Evolutionary conservation across 2,797 vertebrate genomes (phyloP), one percentile per base, ranked within the genome.

Genomic region (Selene dorsalis): DNA sequence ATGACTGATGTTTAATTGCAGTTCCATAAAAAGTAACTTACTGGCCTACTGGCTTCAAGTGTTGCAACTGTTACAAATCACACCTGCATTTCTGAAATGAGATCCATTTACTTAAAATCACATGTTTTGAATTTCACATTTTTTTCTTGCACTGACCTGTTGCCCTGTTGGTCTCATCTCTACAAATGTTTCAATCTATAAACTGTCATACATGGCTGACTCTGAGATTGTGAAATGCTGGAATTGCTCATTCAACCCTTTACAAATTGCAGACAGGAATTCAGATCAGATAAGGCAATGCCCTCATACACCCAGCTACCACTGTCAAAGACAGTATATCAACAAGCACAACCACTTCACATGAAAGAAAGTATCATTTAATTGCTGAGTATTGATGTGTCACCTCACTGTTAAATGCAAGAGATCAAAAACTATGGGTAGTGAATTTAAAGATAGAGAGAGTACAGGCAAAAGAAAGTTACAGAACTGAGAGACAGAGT

Each of bases 221-320:
- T 69, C 50, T 39, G 17, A 57, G 24, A 79, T 38, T 65, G 39
- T 45, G 39, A 72, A 75, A 74, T 58, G n/a, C 45, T 74, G 45
- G 26, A 74, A 69, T 70, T 67, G 76, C n/a, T 63, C 73, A 72
- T 12, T 69, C 35, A 74, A 75, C 59, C 18, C 30, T 63, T 53
- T 7, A 74, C 32, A 63, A 55, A 69, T 22, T 56, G 52, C 45
- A 74, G 60, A 70, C 45, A 73, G 82, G 84, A 88, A 86, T 77
- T 73, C 6, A 3, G 38, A 80, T 62, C 66, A 68, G 71, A 82
- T 73, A 66, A 77, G 52, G 38, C n/a, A n/a, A 70, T 6, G 56
- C 30, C 26, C 52, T n/a, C 2, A 63, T 26, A 56, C 18, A 68
- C 9, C 6, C 24, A 30, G n/a, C 38, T 22, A 17, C 22, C 32